Conservation (phyloP, 2,888 invertebrate species). For the Zhuqinia jingwanae region DNA sequence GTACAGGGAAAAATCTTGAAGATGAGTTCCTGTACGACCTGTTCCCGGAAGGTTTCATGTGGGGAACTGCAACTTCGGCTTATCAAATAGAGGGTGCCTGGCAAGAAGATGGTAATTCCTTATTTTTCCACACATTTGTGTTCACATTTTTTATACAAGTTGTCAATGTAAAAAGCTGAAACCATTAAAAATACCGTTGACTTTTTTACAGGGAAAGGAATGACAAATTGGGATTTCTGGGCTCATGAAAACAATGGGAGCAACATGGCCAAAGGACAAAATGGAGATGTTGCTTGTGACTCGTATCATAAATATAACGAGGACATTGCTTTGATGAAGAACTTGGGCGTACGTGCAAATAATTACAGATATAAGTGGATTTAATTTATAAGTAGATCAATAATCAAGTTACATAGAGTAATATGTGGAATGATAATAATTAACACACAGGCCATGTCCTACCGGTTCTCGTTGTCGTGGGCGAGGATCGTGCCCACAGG, state of each 20-base stretch:
- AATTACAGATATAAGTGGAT: too few relatives aligned
- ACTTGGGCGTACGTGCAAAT: constrained; percentile 79
- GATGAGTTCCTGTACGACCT: constrained; percentile 69
- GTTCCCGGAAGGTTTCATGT: constrained; percentile 72
- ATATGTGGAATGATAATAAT: constrained; percentile 77
- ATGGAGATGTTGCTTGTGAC: constrained; percentile 81
- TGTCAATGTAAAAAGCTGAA: too few relatives aligned
- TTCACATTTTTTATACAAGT: background rate
- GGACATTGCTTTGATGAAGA: constrained; percentile 81
- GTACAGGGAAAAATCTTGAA: background rate
- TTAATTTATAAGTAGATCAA: too few relatives aligned
- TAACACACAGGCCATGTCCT: constrained; percentile 77
- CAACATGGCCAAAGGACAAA: constrained; percentile 80
- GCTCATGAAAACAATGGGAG: constrained; percentile 80
- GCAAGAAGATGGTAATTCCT: constrained; percentile 71
- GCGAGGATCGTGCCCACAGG: constrained; percentile 81
- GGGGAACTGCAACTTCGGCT: constrained; percentile 70
- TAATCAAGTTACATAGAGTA: constrained; percentile 67
- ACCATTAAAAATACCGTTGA: too few relatives aligned
- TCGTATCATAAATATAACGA: constrained; percentile 81
- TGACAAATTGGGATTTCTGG: constrained; percentile 81
- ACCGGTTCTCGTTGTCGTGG: constrained; percentile 80
- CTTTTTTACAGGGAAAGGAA: constrained; percentile 80
- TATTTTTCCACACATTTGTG: background rate
- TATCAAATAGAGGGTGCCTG: constrained; percentile 76